A percentile compares a stretch with the other conserved stretches of the same genome.
phyloP scores from a whole-genome alignment of 2,888 invertebrate species.

The Campoplex capitator region DNA sequence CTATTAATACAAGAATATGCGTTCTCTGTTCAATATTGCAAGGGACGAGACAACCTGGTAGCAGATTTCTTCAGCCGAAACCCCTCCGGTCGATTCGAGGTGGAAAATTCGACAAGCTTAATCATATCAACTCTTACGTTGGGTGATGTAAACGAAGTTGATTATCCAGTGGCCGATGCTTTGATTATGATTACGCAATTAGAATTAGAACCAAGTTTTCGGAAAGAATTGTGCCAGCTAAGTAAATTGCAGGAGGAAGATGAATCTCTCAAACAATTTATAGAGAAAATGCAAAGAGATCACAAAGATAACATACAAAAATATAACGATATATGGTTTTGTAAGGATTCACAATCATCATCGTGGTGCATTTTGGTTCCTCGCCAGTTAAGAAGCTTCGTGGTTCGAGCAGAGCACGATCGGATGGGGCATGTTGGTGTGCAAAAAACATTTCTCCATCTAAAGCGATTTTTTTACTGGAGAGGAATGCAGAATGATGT shows the following conservation, averaged over 20 bases:
- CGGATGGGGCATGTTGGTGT: slow-evolving; percentile 34
- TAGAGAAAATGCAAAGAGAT: neutral
- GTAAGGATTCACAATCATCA: too few relatives aligned
- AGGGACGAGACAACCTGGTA: slow-evolving; percentile 72
- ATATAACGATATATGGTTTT: slow-evolving; percentile 42
- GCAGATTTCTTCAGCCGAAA: slow-evolving; percentile 54
- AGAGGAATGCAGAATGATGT: slow-evolving; percentile 31
- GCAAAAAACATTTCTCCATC: slow-evolving; percentile 14
- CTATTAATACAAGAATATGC: slow-evolving; percentile 26
- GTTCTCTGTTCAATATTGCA: slow-evolving; percentile 31
- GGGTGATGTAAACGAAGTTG: neutral
- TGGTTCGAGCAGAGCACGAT: slow-evolving; percentile 37
- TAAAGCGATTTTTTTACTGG: slow-evolving; percentile 39
- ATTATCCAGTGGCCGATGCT: neutral
- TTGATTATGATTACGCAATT: slow-evolving; percentile 29
- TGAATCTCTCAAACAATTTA: neutral
- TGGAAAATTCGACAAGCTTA: neutral
- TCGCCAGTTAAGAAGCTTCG: neutral
- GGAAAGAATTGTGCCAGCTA: slow-evolving; percentile 22
- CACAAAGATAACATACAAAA: neutral
- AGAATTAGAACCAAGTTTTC: neutral
- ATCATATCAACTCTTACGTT: slow-evolving; percentile 29
- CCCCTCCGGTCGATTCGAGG: neutral
- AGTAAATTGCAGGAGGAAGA: neutral
- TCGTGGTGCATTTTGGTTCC: neutral